Conservation (phyloP, 92 coral and sea anemone species). For the Porites lobata region DNA sequence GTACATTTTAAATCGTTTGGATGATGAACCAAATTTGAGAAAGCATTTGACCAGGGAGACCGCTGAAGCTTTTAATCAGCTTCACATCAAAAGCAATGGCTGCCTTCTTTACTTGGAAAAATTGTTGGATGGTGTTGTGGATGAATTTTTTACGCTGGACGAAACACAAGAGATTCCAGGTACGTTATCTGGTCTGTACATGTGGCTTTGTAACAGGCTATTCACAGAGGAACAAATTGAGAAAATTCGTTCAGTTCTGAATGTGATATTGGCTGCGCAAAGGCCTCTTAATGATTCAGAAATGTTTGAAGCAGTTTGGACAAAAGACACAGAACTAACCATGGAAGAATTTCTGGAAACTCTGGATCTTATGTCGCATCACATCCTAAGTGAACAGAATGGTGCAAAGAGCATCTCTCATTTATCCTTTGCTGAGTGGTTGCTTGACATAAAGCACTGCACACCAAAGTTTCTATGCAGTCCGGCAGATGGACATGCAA, state of each 20-base stretch:
- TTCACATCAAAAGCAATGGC: conserved; percentile 98
- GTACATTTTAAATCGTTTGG: conserved; percentile 94
- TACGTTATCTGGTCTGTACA: conserved; percentile 92
- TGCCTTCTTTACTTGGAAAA: conserved; percentile 97
- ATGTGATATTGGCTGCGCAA: conserved; percentile 92
- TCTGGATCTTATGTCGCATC: conserved; percentile 77
- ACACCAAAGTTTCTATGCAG: conserved; percentile 92
- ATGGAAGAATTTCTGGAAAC: conserved; percentile 69
- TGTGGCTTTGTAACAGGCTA: conserved; percentile 95
- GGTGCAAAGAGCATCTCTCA: conserved; percentile 89
- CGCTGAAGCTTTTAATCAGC: conserved; percentile 94
- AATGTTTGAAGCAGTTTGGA: conserved; percentile 89
- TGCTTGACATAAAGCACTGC: conserved; percentile 95
- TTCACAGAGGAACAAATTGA: conserved; percentile 89
- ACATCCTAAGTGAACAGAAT: conserved; percentile 66
- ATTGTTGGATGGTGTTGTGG: conserved; percentile 88
- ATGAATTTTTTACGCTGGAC: conserved; percentile 84
- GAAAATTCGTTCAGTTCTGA: conserved; percentile 81
- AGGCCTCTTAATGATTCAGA: conserved; percentile 85
- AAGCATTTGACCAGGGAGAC: conserved; percentile 92
- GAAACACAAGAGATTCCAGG: conserved; percentile 97
- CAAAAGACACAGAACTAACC: conserved; percentile 72
- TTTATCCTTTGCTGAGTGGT: conserved; percentile 98
- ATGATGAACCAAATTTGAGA: conserved; percentile 88
- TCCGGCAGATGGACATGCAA: conserved; percentile 97